Evolutionary conservation across 2,888 invertebrate species (phyloP), one percentile per base, ranked within the genome.

Genomic region (Sycophila texana): DNA sequence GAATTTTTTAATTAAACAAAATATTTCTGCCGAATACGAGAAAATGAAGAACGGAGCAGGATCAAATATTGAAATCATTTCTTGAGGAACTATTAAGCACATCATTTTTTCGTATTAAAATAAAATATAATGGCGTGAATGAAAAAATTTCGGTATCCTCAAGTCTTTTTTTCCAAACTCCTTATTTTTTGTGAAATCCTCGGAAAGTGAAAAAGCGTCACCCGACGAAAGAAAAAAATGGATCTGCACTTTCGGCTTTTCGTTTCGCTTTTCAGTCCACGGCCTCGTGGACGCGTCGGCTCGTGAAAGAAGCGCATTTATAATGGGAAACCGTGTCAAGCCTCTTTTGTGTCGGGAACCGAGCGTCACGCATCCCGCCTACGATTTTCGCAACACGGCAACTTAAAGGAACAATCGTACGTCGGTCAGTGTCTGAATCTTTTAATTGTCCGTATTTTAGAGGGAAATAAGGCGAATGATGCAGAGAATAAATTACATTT

Each of bases 311-410:
- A 22, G 20, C 55, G 70, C 65, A 57, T 71, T 71, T 53, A 71
- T 71, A 70, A 77, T 71, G 49, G 47, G 16, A 71, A 77, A 77
- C 14, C 60, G 22, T 71, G 60, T 65, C 71, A 65, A 65, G 63
- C 65, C 26, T 71, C 63, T 65, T 55, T 68, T 39, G 51, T 55
- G 71, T 71, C 20, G 53, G 75, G 61, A 53, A 39, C 66, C 22
- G n/a, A 5, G 63, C 63, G 63, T 68, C 57, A 65, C 71, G 71
- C 67, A 53, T 60, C 60, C 61, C 53, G 20, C 53, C 61, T 60
- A 4, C 58, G 20, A 60, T 63, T 63, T 63, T 63, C 63, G 63
- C 63, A 63, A 63, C 18, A 63, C 63, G 13, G 7, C n/a, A 13
- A 63, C 63, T 63, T 63, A 39, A 39, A 63, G 18, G 63, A 63